A percentile compares a stretch with the other conserved stretches of the same genome.
These are phyloP conservation scores for Diglossa brunneiventris DNA, from an alignment of 2,113 vertebrate species.

Conservation along the genomic window DNA sequence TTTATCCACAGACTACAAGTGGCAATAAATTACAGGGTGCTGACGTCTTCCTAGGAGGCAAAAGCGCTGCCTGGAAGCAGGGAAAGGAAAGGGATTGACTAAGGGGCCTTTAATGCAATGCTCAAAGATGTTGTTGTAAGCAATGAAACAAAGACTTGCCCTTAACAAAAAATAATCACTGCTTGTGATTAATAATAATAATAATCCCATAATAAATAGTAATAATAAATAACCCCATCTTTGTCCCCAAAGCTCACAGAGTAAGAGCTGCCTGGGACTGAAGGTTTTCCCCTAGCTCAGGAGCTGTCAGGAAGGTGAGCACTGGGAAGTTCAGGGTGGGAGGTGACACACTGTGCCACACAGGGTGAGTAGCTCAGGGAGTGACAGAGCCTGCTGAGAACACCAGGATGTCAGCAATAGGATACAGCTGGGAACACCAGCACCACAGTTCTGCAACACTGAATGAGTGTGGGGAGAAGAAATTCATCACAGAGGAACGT, in stretches of 20 bases:
- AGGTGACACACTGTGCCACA: neutral
- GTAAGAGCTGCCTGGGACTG: neutral
- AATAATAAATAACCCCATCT: neutral
- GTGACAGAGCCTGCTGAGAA: neutral
- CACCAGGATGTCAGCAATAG: neutral
- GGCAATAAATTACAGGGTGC: neutral
- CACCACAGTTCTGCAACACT: neutral
- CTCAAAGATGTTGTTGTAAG: neutral
- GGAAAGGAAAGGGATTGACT: neutral
- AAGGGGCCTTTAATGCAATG: neutral
- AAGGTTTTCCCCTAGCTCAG: neutral
- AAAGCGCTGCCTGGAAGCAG: neutral
- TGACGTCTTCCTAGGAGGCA: neutral
- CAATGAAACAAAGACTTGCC: neutral
- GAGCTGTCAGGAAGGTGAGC: neutral
- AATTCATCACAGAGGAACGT: neutral
- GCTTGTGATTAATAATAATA: no score
- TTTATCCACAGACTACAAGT: neutral
- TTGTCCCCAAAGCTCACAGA: neutral
- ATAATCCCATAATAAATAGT: no score
- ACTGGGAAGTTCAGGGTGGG: neutral
- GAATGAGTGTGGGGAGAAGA: neutral
- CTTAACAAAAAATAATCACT: neutral
- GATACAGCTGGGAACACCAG: neutral
- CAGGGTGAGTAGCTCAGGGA: neutral